Percentiles rank a stretch among this genome's conserved stretches.
Evolutionary conservation across 2,888 invertebrate genomes (phyloP).

Genomic region (Drosophila barbarae): DNA sequence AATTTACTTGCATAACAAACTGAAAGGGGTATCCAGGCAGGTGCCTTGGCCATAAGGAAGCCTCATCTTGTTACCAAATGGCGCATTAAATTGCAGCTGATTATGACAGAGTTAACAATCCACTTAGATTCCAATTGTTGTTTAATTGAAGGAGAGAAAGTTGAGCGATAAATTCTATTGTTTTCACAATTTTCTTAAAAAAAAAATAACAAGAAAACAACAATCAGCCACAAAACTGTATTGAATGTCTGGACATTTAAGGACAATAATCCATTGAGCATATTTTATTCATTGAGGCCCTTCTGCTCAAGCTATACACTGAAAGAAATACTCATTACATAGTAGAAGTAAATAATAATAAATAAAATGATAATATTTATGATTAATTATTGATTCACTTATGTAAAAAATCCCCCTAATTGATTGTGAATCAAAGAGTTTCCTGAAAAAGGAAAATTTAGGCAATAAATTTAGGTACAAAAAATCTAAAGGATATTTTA

Average conservation of each 20-base stretch:
- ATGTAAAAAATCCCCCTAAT: no score
- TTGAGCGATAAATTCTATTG: constrained; percentile 17
- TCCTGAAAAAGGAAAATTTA: neutral
- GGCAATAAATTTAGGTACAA: no score
- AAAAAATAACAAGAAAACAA: neutral
- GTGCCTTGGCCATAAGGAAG: neutral
- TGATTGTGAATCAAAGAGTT: no score
- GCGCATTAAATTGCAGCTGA: constrained; percentile 4
- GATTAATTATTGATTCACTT: no score
- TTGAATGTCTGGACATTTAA: constrained; percentile 2
- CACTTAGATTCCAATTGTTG: constrained; percentile 20
- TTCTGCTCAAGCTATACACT: neutral
- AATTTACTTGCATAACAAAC: neutral
- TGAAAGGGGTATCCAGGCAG: neutral
- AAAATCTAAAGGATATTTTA: no score
- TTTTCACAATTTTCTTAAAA: neutral
- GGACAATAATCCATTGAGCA: constrained; percentile 17
- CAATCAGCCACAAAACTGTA: constrained; percentile 6
- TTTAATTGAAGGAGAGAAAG: constrained; percentile 9
- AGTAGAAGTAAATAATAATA: neutral
- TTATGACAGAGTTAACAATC: constrained; percentile 3
- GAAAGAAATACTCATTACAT: neutral
- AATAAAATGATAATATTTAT: neutral
- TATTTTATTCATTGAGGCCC: constrained; percentile 17
- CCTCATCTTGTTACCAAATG: neutral